phyloP scores from a whole-genome alignment of 2,797 vertebrate species.

The Psittacula derbiana region DNA sequence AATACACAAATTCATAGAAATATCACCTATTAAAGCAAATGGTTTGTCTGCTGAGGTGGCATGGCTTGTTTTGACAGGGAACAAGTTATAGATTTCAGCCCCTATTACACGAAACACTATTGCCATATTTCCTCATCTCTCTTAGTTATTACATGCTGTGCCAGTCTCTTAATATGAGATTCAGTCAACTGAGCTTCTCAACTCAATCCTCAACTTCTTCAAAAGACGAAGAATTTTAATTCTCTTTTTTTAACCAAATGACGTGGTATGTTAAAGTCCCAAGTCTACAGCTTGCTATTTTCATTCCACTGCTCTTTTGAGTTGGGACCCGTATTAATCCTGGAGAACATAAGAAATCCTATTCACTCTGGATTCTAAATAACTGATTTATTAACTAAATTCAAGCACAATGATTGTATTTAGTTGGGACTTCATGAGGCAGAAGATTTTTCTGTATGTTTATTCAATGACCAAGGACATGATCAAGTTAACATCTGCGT shows the following conservation, averaged over 20 bases:
- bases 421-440: background rate
- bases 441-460: background rate
- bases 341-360: background rate
- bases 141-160: background rate
- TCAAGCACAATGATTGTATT: background rate
- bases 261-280: background rate
- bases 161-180: background rate
- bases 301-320: background rate
- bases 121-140: background rate
- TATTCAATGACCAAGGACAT: background rate
- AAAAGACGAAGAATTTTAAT: background rate
- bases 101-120: background rate
- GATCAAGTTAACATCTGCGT: background rate
- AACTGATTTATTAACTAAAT: background rate
- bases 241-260: accelerated
- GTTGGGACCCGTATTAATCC: background rate
- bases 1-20: background rate
- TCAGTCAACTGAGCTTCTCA: background rate
- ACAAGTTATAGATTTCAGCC: background rate
- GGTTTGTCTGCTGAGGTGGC: background rate
- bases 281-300: background rate
- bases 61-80: background rate
- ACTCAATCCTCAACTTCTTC: background rate
- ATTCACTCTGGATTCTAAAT: background rate
- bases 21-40: background rate